Evolutionary conservation across 2,797 vertebrate genomes (phyloP).

Genomic region (Bryconaethiops microstoma): DNA sequence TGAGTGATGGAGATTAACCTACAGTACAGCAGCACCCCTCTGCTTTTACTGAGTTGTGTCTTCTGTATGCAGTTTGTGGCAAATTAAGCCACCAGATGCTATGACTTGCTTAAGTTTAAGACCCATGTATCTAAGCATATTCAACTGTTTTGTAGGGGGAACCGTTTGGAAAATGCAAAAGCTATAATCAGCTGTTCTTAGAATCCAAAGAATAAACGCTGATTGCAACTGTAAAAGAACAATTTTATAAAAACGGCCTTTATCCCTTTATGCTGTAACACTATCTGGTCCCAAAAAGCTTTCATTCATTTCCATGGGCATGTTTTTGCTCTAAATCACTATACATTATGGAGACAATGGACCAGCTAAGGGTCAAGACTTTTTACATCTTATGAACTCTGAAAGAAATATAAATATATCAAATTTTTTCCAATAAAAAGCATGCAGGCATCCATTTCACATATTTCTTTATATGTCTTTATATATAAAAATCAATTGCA

Average conservation of each 20-base stretch:
- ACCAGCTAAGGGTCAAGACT: too few relatives aligned
- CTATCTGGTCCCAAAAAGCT: too few relatives aligned
- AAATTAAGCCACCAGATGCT: not conserved
- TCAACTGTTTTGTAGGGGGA: not conserved
- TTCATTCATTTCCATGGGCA: too few relatives aligned
- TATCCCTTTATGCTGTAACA: too few relatives aligned
- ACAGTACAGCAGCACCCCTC: not conserved
- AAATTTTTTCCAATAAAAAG: slow-evolving; percentile 17
- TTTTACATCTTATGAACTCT: too few relatives aligned
- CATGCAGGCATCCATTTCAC: slow-evolving; percentile 15
- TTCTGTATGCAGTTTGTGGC: too few relatives aligned
- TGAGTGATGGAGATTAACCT: not conserved
- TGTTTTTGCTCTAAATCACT: too few relatives aligned
- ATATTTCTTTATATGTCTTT: slow-evolving; percentile 53
- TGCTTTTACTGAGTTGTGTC: not conserved
- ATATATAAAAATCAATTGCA: slow-evolving; percentile 60
- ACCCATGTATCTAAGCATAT: not conserved
- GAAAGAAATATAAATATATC: too few relatives aligned
- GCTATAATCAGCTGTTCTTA: not conserved
- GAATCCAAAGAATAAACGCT: too few relatives aligned
- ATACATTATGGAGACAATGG: too few relatives aligned
- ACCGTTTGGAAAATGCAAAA: not conserved
- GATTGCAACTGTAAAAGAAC: too few relatives aligned
- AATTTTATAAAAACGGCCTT: too few relatives aligned
- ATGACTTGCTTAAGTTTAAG: not conserved